phyloP scores from a whole-genome alignment of 2,888 invertebrate genomes.

The Eurytoma californica region DNA sequence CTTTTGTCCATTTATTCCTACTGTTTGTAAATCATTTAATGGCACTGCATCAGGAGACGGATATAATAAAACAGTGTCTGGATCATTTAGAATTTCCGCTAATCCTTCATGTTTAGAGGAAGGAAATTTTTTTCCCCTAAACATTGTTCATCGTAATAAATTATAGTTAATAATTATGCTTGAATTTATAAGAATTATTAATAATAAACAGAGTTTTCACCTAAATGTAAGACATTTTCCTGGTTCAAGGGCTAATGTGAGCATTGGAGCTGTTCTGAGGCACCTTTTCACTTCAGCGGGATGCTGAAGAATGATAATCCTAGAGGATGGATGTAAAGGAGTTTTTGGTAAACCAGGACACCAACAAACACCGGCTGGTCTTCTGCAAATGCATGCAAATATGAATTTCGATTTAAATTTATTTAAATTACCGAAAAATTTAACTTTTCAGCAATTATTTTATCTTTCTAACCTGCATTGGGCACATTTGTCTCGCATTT shows the following conservation, averaged over 20 bases:
- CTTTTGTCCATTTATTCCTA: slow-evolving; percentile 72
- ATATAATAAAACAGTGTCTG: slow-evolving; percentile 86
- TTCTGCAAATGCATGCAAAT: slow-evolving; percentile 76
- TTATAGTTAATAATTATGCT: neutral
- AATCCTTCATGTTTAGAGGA: slow-evolving; percentile 81
- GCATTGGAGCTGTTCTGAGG: slow-evolving; percentile 92
- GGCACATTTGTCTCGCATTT: slow-evolving; percentile 82
- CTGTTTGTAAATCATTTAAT: slow-evolving; percentile 77
- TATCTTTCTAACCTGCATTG: slow-evolving; percentile 82
- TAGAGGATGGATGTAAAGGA: slow-evolving; percentile 82
- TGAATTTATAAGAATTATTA: neutral
- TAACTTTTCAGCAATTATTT: neutral
- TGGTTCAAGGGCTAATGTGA: slow-evolving; percentile 83
- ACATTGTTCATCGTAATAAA: slow-evolving; percentile 64
- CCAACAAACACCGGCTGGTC: slow-evolving; percentile 93
- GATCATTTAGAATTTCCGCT: slow-evolving; percentile 80
- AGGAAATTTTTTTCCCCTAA: slow-evolving; percentile 91
- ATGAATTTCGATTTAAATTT: neutral
- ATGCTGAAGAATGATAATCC: slow-evolving; percentile 90
- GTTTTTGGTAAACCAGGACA: slow-evolving; percentile 87
- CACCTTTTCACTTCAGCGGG: slow-evolving; percentile 95
- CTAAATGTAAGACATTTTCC: slow-evolving; percentile 83
- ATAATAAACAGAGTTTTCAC: slow-evolving; percentile 56
- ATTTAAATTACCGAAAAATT: neutral
- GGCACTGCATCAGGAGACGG: slow-evolving; percentile 86